phyloP scores from a whole-genome alignment of 2,888 invertebrate species.

The Caenorhabditis auriculariae region DNA sequence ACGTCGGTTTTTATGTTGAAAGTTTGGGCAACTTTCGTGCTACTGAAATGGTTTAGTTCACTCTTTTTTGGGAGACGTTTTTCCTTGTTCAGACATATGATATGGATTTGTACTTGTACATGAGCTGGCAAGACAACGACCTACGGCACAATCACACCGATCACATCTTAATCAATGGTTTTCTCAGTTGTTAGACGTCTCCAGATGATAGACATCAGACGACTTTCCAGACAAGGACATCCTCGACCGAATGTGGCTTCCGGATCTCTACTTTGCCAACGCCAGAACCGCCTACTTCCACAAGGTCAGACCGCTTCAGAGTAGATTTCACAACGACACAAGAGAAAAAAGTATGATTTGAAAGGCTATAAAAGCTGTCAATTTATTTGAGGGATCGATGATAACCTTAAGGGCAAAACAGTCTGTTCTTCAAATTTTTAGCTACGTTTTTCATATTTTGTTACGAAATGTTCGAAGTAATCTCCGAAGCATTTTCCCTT shows the following conservation, averaged over 20 bases:
- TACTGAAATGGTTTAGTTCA: conserved; percentile 45
- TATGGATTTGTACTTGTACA: conserved; percentile 57
- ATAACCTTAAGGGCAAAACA: no score
- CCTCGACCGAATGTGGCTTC: conserved; percentile 51
- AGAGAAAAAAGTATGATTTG: no score
- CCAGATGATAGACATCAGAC: no score
- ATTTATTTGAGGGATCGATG: no score
- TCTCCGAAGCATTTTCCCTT: no score
- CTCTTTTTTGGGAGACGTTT: not conserved
- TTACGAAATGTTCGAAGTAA: no score
- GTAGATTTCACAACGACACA: no score
- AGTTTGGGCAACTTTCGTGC: conserved; percentile 51
- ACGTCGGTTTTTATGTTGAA: conserved; percentile 53
- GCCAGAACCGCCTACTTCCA: conserved; percentile 53
- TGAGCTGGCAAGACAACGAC: conserved; percentile 48
- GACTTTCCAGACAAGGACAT: conserved; percentile 37
- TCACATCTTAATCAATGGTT: conserved; percentile 44
- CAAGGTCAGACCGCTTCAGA: conserved; percentile 22
- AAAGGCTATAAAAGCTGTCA: no score
- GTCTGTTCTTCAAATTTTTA: not conserved
- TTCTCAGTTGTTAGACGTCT: not conserved
- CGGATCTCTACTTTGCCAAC: conserved; percentile 55
- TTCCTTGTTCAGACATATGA: conserved; percentile 45
- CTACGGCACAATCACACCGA: conserved; percentile 45
- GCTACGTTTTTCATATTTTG: no score